Conservation (phyloP, 2,888 invertebrate genomes). For the Netelia virgata region DNA sequence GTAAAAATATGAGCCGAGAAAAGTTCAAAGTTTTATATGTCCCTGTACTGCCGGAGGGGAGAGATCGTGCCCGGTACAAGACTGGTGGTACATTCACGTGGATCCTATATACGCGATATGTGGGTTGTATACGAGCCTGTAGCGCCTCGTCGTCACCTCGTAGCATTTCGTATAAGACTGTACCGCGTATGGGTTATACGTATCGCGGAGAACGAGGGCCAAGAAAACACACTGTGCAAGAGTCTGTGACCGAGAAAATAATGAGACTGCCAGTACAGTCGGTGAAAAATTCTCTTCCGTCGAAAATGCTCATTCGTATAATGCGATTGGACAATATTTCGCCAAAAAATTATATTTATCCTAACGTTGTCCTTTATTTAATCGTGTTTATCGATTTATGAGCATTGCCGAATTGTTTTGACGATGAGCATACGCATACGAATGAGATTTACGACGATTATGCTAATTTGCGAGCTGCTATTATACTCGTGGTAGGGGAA, state of each 20-base stretch:
- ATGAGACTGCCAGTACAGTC: conserved; percentile 69
- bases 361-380: background rate
- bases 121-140: conserved; percentile 22
- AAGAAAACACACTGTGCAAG: conserved; percentile 46
- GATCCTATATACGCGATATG: background rate
- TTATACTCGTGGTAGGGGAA: background rate
- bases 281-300: conserved; percentile 12
- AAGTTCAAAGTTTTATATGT: conserved; percentile 73
- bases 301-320: background rate
- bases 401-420: background rate
- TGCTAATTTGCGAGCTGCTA: background rate
- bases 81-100: background rate
- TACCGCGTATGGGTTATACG: background rate
- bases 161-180: background rate
- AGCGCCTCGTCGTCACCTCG: conserved; percentile 12
- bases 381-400: background rate
- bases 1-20: conserved; percentile 77
- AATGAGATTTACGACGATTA: background rate
- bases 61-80: conserved; percentile 7
- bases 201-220: conserved; percentile 15
- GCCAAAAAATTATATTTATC: background rate
- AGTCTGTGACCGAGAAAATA: conserved; percentile 69
- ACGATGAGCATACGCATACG: background rate
- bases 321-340: background rate
- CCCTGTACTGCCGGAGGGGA: conserved; percentile 54